Base-by-base conservation (phyloP, 2,888 invertebrate species). In the Drosophila gaucha region DNA sequence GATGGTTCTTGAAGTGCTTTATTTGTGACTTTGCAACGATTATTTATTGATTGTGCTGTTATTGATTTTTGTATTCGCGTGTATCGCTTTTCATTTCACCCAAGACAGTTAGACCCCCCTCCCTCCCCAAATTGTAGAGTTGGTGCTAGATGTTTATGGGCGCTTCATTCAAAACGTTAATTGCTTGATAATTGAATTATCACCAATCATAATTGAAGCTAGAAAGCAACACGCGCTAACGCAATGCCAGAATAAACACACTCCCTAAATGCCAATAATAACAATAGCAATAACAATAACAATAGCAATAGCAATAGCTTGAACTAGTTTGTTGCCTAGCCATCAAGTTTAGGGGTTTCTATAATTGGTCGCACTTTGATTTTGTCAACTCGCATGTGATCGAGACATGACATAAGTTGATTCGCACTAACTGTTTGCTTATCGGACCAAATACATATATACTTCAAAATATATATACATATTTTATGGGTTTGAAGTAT, bases 141-240 rank as follows among this genome's bases (percentile, higher is more conserved):
- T 60, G n/a, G 18, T 24, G 24, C 50, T 31, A 41, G 41, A 51
- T 62, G 68, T 66, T 69, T 74, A 74, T 69, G 55, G 58, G 16
- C 47, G 74, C 47, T 74, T 77, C 77, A 76, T 83, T 69, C 49
- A 57, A 59, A 70, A 67, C 50, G 64, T 70, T 84, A 84, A 83
- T 86, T 80, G 75, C 68, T 69, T 73, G 82, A 86, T 83, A 86
- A 83, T 83, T 84, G 60, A 84, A 80, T 80, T 83, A 83, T 86
- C 86, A 67, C 64, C 75, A 72, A 77, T 77, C 80, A 74, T 70
- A 83, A 86, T 74, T 75, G 75, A 78, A 63, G 50, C 35, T 31
- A 67, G 47, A 52, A 44, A 49, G 22, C 56, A 77, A 59, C 80
- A 85, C 83, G 86, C 83, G 80, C 76, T 66, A 59, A 28, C 44